Conservation (phyloP, 2,888 invertebrate genomes). For the Pterobdella sp. region DNA sequence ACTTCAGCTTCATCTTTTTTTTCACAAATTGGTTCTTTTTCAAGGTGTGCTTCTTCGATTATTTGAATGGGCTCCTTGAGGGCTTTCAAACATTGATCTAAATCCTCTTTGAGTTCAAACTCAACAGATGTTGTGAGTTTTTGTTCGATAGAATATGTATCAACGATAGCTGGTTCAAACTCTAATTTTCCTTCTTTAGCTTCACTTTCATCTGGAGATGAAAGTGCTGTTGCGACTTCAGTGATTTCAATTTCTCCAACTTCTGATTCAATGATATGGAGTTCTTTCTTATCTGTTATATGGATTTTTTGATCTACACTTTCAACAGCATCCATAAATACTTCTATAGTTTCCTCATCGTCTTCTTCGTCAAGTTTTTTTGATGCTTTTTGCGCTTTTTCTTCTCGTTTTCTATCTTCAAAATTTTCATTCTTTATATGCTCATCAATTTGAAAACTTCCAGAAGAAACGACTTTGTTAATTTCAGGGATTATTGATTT, state of each 20-base stretch:
- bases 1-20: not conserved
- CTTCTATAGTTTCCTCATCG: constrained; percentile 8
- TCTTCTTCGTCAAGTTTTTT: not conserved
- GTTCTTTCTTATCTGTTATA: not conserved
- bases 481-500: no score
- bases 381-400: not conserved
- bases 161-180: not conserved
- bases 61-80: not conserved
- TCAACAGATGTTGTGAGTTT: not conserved
- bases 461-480: not conserved
- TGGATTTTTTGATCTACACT: not conserved
- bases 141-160: not conserved
- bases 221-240: not conserved
- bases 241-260: not conserved
- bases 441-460: not conserved
- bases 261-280: not conserved
- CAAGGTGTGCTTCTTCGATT: not conserved
- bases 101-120: not conserved
- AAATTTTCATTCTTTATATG: not conserved
- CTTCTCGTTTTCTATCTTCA: not conserved
- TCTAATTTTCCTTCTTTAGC: not conserved
- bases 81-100: not conserved
- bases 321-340: not conserved
- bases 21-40: not conserved
- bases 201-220: not conserved